phyloP scores from a whole-genome alignment of 2,888 invertebrate genomes.

The Heliconius erato region DNA sequence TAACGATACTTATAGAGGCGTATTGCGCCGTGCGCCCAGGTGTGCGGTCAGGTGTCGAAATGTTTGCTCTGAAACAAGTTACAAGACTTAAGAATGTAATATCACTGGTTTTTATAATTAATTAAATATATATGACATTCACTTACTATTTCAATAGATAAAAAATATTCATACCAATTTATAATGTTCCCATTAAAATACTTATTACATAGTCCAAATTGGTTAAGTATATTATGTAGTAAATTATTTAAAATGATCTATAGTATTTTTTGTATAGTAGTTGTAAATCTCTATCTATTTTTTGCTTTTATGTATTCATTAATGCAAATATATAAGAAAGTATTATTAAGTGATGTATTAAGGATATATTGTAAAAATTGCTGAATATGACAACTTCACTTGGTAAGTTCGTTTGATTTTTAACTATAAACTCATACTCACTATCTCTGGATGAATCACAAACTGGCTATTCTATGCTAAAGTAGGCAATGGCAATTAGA shows the following conservation, averaged over 20 bases:
- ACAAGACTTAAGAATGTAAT: constrained; percentile 50
- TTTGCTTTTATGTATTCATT: background rate
- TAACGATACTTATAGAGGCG: constrained; percentile 7
- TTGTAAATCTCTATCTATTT: background rate
- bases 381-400: no score
- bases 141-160: constrained; percentile 28
- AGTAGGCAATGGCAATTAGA: no score
- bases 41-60: constrained; percentile 58
- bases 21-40: constrained; percentile 48
- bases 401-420: no score
- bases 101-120: constrained; percentile 49
- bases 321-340: background rate
- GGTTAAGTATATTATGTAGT: background rate
- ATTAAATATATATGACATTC: constrained; percentile 41
- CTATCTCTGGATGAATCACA: no score
- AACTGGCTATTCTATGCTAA: no score
- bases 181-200: background rate
- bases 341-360: background rate
- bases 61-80: constrained; percentile 55
- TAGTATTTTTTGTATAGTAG: background rate
- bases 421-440: no score
- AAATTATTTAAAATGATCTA: background rate
- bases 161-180: constrained; percentile 21
- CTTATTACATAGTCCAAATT: background rate
- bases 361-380: no score